A percentile compares a stretch with the other conserved stretches of the same genome.
Evolutionary conservation across 2,888 invertebrate genomes (phyloP).

Genomic region (Melinaea menophilus): DNA sequence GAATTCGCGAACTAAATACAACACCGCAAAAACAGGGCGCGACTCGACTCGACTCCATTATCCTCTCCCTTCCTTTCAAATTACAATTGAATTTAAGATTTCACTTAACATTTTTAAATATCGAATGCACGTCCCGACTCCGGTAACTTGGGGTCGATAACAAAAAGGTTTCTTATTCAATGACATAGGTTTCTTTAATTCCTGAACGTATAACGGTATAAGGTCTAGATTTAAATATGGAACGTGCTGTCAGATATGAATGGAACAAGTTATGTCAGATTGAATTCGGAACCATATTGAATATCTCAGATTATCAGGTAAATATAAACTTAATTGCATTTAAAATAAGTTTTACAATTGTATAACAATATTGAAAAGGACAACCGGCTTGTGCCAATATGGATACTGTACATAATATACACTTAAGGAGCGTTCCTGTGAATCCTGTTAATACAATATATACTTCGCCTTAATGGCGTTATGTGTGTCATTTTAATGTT

Average conservation of each 20-base stretch:
- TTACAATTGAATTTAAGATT: slow-evolving; percentile 76
- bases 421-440: neutral
- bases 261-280: slow-evolving; percentile 64
- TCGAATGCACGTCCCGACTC: slow-evolving; percentile 62
- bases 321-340: slow-evolving; percentile 38
- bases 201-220: slow-evolving; percentile 50
- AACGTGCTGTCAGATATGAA: slow-evolving; percentile 53
- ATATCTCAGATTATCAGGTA: slow-evolving; percentile 27
- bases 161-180: slow-evolving; percentile 45
- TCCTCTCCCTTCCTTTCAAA: slow-evolving; percentile 69
- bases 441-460: neutral
- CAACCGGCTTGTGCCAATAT: slow-evolving; percentile 43
- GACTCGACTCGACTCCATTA: slow-evolving; percentile 51
- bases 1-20: slow-evolving; percentile 74
- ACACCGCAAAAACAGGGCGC: slow-evolving; percentile 75
- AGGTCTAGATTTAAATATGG: slow-evolving; percentile 57
- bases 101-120: slow-evolving; percentile 70
- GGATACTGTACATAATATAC: slow-evolving; percentile 31
- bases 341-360: slow-evolving; percentile 32
- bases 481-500: neutral
- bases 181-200: slow-evolving; percentile 42
- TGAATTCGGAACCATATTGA: slow-evolving; percentile 44
- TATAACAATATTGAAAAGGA: slow-evolving; percentile 32
- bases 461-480: neutral
- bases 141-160: slow-evolving; percentile 48